These are phyloP conservation scores for Pelecanoides urinatrix DNA, from an alignment of 2,113 vertebrate genomes.

Conservation along the genomic window DNA sequence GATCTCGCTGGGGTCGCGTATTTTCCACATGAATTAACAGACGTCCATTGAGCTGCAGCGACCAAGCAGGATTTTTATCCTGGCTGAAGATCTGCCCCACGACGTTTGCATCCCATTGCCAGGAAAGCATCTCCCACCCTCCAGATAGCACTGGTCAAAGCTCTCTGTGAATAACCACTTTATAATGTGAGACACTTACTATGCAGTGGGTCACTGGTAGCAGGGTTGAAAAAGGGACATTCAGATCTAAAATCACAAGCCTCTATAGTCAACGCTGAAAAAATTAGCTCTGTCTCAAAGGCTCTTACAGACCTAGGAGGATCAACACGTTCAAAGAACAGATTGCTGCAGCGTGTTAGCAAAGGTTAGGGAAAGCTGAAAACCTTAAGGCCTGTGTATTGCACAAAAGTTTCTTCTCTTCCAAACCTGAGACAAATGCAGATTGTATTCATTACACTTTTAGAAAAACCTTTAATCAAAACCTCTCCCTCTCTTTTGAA, in stretches of 20 bases:
- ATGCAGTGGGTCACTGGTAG: conserved; percentile 46
- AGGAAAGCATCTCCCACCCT: conserved; percentile 49
- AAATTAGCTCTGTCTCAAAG: conserved; percentile 21
- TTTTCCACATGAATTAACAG: conserved; percentile 54
- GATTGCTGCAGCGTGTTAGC: not conserved
- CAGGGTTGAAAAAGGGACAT: conserved; percentile 54
- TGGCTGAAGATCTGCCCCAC: not conserved
- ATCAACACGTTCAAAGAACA: not conserved
- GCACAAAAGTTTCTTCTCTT: not conserved
- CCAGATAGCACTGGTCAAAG: conserved; percentile 2
- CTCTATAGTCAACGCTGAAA: not conserved
- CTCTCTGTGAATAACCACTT: conserved; percentile 50
- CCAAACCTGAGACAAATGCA: not conserved
- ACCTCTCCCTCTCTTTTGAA: not conserved
- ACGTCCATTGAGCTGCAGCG: not conserved
- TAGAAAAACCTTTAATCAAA: not conserved
- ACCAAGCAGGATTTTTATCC: not conserved
- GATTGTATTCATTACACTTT: not conserved
- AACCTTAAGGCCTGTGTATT: not conserved
- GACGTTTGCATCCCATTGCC: not conserved
- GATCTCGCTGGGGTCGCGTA: not conserved
- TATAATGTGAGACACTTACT: conserved; percentile 32
- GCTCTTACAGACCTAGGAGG: not conserved
- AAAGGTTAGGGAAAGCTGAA: not conserved
- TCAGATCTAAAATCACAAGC: conserved; percentile 29